Evolutionary conservation across 1,140 invertebrate species (phyloP), one percentile per base, ranked within the genome.

Genomic region (Scylla paramamosain): DNA sequence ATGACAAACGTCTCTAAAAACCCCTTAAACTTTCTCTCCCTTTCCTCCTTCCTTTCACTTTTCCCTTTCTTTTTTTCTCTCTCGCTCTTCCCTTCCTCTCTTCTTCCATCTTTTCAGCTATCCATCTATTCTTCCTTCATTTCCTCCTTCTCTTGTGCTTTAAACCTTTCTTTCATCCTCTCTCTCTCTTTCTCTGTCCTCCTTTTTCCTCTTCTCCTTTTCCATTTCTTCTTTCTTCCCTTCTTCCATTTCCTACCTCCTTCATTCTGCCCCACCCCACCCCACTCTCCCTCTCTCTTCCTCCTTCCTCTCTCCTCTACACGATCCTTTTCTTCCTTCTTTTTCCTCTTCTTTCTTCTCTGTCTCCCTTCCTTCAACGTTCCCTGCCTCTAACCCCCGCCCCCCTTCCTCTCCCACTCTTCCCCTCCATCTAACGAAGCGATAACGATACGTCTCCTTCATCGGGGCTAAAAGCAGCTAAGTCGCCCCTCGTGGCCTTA

Each of bases 401-500:
- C n/a, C 25, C 67, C 16, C n/a, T 20, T n/a, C 25, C 67, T n/a
- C n/a, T n/a, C 20, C 67, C 67, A 7, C 67, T 20, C n/a, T n/a
- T n/a, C 25, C 67, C n/a, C 67, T 20, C 8, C 52, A 12, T 59
- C 52, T 20, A 16, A 16, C 0, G 52, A 77, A 77, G 20, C 87
- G 39, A 46, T 89, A 89, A 89, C 45, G 45, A 89, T 89, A 89
- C 31, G 48, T 91, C 59, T 29, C n/a, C 28, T 4, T 31, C 46
- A 59, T 31, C 88, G 2, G 0, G 25, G 7, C 48, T 91, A 52
- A 91, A 59, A 91, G 48, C 88, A 32, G 48, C 28, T 59, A 20
- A 32, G 48, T 52, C 48, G 14, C 1, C 89, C 16, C 89, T 59
- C 28, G 48, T 45, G 28, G 25, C 89, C 89, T 45, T 10, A 39